Evolutionary conservation across 53 echinoderm and acorn worm species (phyloP), one percentile per base, ranked within the genome.

Genomic region (Holothuria scabra): DNA sequence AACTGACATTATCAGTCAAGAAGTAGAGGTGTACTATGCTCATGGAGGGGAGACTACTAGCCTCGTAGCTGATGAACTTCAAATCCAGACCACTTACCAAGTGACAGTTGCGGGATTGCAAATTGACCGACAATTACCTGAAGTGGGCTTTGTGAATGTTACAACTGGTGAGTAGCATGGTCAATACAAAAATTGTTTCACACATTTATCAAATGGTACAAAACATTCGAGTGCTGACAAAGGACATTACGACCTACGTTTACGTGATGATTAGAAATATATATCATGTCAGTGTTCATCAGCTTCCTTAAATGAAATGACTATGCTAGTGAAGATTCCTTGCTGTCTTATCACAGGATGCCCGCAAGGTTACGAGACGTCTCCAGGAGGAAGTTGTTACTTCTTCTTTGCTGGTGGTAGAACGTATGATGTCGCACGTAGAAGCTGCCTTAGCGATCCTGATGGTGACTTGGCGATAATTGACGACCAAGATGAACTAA

Each of bases 401-500:
- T 81, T 41, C 33, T 91, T 91, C 31, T 65, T 78, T 20, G 2
- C 19, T 0, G 38, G 28, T 8, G 81, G 61, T 2, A 60, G 81
- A 63, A 81, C 63, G 30, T 81, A 38, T 31, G 61, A 81, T 18
- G 34, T 35, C 18, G 81, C 81, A n/a, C 60, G 81, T 44, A 61
- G 62, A 33, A 81, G 81, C 30, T 81, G 81, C 62, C 63, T 61
- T 2, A 56, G 65, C 28, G 46, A 79, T 28, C 79, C 41, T 3
- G 88, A 89, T 18, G 84, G 88, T 38, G 94, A 93, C 38, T 67
- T 93, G 33, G 88, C 71, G 12, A 89, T 93, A 66, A 89, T 93
- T 66, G 66, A 93, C 76, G 64, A 65, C 30, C 86, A 81, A 11
- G 81, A 84, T 71, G 93, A 93, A 62, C 80, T 88, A 60, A 70